Percentiles rank a stretch among this genome's conserved stretches.
Conservation (phyloP, 2,888 invertebrate genomes). For the Drosophila trichaetosa region DNA sequence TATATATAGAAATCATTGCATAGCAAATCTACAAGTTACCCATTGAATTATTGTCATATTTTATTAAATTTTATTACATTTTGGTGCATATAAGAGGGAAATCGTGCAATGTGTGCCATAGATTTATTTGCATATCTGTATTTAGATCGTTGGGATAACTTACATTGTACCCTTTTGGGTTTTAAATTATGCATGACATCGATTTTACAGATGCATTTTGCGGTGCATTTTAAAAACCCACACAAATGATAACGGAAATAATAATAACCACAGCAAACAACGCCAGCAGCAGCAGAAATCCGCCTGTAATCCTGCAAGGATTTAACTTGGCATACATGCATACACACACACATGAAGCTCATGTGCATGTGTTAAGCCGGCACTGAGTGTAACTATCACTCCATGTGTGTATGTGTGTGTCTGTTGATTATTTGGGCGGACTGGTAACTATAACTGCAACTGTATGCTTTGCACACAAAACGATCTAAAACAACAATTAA, state of each 20-base stretch:
- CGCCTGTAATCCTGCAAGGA: constrained; percentile 68
- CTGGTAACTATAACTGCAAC: not conserved
- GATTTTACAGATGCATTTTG: constrained; percentile 70
- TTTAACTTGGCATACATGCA: constrained; percentile 56
- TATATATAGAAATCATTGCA: not conserved
- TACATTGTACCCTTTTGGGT: constrained; percentile 9
- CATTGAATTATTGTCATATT: not conserved
- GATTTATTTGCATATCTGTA: constrained; percentile 9
- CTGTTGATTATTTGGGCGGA: not conserved
- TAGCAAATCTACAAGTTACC: not conserved
- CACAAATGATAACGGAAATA: constrained; percentile 53
- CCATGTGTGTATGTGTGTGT: not conserved
- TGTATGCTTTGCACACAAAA: not conserved
- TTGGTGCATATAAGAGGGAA: not conserved
- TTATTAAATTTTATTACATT: not conserved
- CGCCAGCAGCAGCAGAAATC: constrained; percentile 46
- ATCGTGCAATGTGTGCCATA: not conserved
- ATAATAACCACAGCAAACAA: constrained; percentile 64
- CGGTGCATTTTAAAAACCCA: constrained; percentile 45
- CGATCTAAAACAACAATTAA: not conserved
- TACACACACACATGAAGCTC: not conserved
- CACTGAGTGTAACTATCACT: not conserved
- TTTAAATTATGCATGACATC: constrained; percentile 74
- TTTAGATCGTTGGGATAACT: not conserved
- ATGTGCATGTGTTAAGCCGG: constrained; percentile 5